Evolutionary conservation across 1,140 invertebrate genomes (phyloP), one percentile per base, ranked within the genome.

Genomic region (Zaprionus vittiger): DNA sequence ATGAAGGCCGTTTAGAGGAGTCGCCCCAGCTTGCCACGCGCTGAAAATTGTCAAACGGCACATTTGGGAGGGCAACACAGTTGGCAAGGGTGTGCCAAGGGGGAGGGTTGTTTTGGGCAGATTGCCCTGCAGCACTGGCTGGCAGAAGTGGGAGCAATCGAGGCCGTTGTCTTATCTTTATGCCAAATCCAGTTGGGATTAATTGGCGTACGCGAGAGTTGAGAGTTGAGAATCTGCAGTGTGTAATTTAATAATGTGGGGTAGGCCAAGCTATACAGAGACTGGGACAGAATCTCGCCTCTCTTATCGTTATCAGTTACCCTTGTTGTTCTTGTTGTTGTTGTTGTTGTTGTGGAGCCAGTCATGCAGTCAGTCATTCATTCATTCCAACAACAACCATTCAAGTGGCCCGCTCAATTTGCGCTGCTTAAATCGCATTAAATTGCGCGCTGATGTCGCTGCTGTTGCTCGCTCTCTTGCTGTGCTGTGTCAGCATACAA

Each of bases 151-250:
- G 56, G 31, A 56, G 47, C 47, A 52, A 52, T 52, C 34, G 71
- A 66, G 77, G 68, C 77, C 80, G 84, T 83, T 82, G 80, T 89
- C 83, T 89, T 89, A 89, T 89, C 84, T 89, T 89, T 89, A 89
- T 84, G 79, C 84, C 79, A 89, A 89, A 89, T 89, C 84, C 84
- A 89, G 85, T 89, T 90, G 84, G 84, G 84, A 89, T 89, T 89
- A 89, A 89, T 89, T 89, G 84, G 81, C 74, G 73, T 83, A 76
- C 74, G 74, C 70, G 69, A 69, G 66, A 59, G 80, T 68, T 61
- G 57, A 78, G 63, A 41, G 64, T 56, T 56, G 61, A 56, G 80
- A 73, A 70, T 80, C 75, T 77, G 66, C 62, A 84, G 85, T 84
- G 79, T 89, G 79, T 89, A 87, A 87, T 89, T 87, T 87, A 89